Percentiles rank a stretch among this genome's conserved stretches.
Evolutionary conservation across 2,797 vertebrate species (phyloP).

Genomic region (Eremophila alpestris): DNA sequence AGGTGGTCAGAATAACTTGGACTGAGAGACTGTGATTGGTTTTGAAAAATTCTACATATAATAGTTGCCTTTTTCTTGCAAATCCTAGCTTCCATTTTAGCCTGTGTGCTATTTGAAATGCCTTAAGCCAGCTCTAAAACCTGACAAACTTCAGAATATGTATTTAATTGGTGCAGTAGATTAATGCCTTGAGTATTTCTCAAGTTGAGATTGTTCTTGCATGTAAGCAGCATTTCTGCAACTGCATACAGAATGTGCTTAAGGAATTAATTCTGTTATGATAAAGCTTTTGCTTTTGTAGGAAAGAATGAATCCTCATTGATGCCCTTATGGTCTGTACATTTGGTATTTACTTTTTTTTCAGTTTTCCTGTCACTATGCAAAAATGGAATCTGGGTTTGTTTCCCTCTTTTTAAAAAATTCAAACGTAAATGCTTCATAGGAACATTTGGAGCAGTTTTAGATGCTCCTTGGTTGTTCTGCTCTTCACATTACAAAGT

Average conservation of each 20-base stretch:
- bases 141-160: neutral
- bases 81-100: neutral
- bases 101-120: neutral
- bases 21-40: neutral
- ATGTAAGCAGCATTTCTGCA: neutral
- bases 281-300: conserved; percentile 1
- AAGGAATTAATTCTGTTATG: neutral
- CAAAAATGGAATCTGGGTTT: neutral
- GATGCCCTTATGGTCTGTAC: neutral
- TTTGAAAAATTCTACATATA: neutral
- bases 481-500: neutral
- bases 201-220: neutral
- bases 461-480: neutral
- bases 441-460: neutral
- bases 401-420: neutral
- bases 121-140: neutral
- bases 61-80: neutral
- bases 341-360: neutral
- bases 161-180: neutral
- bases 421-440: neutral
- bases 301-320: neutral
- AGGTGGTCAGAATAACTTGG: neutral
- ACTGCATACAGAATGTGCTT: neutral
- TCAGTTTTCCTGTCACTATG: neutral
- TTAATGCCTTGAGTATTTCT: neutral